Conservation (phyloP, 2,888 invertebrate genomes). For the Bimastos eiseni region DNA sequence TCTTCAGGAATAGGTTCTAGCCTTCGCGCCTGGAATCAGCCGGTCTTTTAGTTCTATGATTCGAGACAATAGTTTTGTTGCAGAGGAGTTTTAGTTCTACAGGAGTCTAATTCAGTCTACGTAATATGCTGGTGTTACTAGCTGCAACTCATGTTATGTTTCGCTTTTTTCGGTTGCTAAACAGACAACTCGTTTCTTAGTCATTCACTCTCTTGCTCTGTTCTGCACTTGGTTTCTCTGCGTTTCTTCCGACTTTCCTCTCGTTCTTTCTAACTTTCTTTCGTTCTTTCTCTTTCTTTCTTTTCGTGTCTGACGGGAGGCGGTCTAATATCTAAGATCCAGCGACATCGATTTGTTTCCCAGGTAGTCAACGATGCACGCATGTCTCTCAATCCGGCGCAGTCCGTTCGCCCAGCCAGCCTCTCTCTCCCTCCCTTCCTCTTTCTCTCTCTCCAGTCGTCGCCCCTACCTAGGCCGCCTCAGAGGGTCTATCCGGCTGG, state of each 20-base stretch:
- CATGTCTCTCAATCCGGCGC: slow-evolving; percentile 13
- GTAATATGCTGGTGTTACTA: neutral
- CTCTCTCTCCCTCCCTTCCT: neutral
- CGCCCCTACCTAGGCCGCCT: neutral
- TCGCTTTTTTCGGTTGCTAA: neutral
- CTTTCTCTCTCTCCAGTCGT: neutral
- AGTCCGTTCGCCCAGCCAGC: neutral
- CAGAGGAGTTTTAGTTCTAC: neutral
- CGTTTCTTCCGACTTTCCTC: neutral
- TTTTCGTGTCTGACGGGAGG: neutral
- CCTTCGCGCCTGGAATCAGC: neutral
- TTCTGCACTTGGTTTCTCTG: neutral
- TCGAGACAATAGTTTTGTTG: neutral
- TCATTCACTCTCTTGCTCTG: neutral
- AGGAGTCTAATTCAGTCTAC: neutral
- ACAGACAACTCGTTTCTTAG: neutral
- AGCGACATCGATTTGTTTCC: slow-evolving; percentile 13
- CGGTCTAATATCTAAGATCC: slow-evolving; percentile 13
- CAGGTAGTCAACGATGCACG: slow-evolving; percentile 7
- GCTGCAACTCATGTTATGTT: neutral
- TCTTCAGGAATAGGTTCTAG: neutral
- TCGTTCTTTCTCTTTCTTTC: neutral
- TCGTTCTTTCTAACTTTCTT: neutral
- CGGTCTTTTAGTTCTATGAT: neutral
- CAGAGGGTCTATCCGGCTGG: slow-evolving; percentile 16